Evolutionary conservation across 2,888 invertebrate species (phyloP), one percentile per base, ranked within the genome.

Genomic region (Phlogophora meticulosa): DNA sequence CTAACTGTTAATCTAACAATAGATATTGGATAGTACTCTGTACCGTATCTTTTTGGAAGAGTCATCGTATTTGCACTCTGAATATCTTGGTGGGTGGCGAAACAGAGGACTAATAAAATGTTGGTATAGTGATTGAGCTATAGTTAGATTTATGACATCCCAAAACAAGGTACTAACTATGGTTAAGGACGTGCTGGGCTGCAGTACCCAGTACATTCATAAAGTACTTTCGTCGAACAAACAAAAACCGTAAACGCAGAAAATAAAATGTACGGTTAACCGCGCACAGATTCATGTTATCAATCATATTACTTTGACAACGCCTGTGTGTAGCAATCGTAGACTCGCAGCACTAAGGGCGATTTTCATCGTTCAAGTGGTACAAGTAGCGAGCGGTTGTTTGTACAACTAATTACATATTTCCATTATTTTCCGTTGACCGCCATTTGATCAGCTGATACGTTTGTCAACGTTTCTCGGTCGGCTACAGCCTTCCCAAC

Each of bases 401-500:
- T 9, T 1, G 32, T 65, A 72, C 62, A 32, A 24, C 28, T 63
- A 69, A 69, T 72, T 62, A 57, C 38, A 46, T 43, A 57, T 68
- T 70, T 65, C 46, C 45, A 67, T 75, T 81, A 63, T 65, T 81
- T 80, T 72, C 81, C 38, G 51, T 80, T 72, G 55, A 48, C 48
- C 32, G 43, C 42, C 64, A 58, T 60, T 45, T 40, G 73, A 76
- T 76, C 59, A 63, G 67, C 58, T 53, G 62, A 78, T 84, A 82
- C 70, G 80, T 63, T 76, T 76, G 78, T 78, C 78, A 62, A 22
- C 48, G 53, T 11, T 49, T 48, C 48, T 55, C 78, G 78, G 57
- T 81, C 70, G 70, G 81, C 73, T 69, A 49, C 63, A 32, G 55
- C 75, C 76, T 73, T 78, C 61, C 70, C 72, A 75, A 83, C 72